phyloP scores from a whole-genome alignment of 2,888 invertebrate species.

The Drosophila borealis region DNA sequence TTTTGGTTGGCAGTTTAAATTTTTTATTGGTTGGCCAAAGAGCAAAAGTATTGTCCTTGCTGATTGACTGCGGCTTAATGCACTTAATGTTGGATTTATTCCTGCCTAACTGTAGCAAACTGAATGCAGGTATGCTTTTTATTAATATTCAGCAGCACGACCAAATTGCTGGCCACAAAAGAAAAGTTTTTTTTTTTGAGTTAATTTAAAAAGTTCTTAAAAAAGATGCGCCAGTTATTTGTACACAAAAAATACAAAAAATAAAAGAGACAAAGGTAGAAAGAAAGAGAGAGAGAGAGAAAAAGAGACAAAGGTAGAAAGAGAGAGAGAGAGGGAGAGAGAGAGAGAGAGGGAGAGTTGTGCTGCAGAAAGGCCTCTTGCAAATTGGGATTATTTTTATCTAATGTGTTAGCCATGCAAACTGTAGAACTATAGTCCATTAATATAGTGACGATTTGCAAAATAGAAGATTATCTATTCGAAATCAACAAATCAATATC shows the following conservation, averaged over 20 bases:
- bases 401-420: no score
- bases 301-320: not conserved
- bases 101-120: not conserved
- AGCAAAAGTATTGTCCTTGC: constrained; percentile 38
- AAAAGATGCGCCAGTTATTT: no score
- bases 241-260: no score
- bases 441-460: no score
- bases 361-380: not conserved
- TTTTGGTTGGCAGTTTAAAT: constrained; percentile 33
- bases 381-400: no score
- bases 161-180: no score
- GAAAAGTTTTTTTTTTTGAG: no score
- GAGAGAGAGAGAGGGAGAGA: no score
- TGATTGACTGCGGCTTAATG: constrained; percentile 60
- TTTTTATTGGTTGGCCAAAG: constrained; percentile 34
- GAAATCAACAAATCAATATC: no score
- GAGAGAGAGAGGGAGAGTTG: not conserved
- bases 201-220: no score
- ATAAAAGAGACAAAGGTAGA: not conserved
- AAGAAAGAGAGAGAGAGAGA: not conserved
- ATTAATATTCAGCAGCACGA: not conserved
- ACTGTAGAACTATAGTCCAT: no score
- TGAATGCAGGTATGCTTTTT: not conserved
- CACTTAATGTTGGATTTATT: constrained; percentile 31
- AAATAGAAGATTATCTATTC: no score